These are phyloP conservation scores for Sminthopsis crassicaudata DNA, from an alignment of 2,113 vertebrate genomes.

Conservation along the genomic window DNA sequence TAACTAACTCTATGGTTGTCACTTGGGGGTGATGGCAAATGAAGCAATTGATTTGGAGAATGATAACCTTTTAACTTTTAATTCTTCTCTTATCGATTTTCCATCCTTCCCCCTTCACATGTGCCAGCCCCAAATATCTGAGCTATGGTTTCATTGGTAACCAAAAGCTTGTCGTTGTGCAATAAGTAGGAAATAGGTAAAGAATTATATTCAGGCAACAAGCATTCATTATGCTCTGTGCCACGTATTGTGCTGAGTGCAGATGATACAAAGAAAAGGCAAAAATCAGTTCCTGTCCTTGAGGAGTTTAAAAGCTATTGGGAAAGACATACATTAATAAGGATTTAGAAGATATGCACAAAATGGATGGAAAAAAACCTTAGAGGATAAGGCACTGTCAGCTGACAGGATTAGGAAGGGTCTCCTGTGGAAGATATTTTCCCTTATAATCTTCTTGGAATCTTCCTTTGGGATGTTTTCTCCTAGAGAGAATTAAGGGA, in stretches of 20 bases:
- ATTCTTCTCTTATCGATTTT: constrained; percentile 39
- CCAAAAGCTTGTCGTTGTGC: neutral
- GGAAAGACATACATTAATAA: neutral
- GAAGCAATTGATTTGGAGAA: constrained; percentile 65
- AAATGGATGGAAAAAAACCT: neutral
- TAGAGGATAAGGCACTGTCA: neutral
- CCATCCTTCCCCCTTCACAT: rapidly evolving
- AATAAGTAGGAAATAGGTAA: neutral
- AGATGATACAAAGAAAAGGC: neutral
- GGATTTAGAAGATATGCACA: neutral
- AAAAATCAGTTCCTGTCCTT: neutral
- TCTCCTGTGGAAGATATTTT: neutral
- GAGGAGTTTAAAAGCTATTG: neutral
- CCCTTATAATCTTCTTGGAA: neutral
- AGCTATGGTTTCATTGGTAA: neutral
- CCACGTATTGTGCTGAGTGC: neutral
- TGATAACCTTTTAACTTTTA: constrained; percentile 68
- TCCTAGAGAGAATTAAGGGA: neutral
- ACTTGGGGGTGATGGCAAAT: constrained; percentile 70
- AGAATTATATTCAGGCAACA: neutral
- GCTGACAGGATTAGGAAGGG: neutral
- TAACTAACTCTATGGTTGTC: constrained; percentile 80
- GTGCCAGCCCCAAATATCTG: neutral
- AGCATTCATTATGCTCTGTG: neutral
- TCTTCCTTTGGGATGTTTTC: neutral